Conservation (phyloP, 2,888 invertebrate genomes). For the Andrena haemorrhoa region DNA sequence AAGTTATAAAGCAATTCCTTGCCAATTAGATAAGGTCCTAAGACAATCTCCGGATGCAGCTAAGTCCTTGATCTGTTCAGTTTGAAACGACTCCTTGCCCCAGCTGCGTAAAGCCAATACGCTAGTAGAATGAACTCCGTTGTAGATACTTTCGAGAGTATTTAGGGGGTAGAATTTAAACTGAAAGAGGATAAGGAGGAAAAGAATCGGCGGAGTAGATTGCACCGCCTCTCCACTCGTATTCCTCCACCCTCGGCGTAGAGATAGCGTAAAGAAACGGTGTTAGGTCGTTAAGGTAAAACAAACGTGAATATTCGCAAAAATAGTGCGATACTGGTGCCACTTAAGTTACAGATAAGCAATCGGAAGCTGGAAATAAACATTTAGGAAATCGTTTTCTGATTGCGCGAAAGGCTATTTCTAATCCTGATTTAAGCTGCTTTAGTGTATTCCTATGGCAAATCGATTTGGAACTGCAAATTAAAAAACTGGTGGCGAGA, state of each 20-base stretch:
- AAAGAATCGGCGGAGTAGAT: not conserved
- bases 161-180: slow-evolving; percentile 9
- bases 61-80: slow-evolving; percentile 9
- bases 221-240: not conserved
- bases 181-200: not conserved
- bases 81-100: not conserved
- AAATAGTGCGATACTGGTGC: no score
- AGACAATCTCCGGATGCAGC: not conserved
- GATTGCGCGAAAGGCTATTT: no score
- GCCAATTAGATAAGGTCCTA: slow-evolving; percentile 5
- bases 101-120: slow-evolving; percentile 5
- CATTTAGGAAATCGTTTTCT: no score
- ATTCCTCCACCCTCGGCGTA: not conserved
- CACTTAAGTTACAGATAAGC: no score
- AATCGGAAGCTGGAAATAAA: no score
- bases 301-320: not conserved
- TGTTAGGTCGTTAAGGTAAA: not conserved
- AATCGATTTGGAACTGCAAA: no score
- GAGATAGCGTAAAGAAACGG: not conserved
- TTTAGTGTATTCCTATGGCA: no score
- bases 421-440: no score
- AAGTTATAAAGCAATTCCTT: not conserved
- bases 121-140: not conserved
- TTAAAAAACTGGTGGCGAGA: no score
- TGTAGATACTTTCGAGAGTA: not conserved